Evolutionary conservation across 2,888 invertebrate species (phyloP).

Genomic region (Habrosyne pyritoides): DNA sequence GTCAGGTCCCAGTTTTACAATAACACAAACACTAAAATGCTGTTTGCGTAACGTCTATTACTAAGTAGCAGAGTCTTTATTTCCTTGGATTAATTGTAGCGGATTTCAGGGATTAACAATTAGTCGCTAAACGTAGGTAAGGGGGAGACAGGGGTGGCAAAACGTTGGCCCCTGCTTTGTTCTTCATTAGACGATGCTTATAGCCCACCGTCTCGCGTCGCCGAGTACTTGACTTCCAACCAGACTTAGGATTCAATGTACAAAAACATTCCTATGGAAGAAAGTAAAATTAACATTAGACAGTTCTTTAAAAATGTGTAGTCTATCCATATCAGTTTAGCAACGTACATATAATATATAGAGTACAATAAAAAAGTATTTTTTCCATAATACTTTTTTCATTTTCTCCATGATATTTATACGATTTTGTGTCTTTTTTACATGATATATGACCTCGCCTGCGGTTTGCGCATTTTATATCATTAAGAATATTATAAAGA

Average conservation of each 20-base stretch:
- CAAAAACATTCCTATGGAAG: slow-evolving; percentile 35
- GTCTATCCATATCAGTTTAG: too few species aligned
- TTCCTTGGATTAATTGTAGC: slow-evolving; percentile 21
- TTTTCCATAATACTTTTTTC: too few species aligned
- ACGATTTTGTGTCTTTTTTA: too few species aligned
- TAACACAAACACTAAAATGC: slow-evolving; percentile 26
- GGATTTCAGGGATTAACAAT: slow-evolving; percentile 46
- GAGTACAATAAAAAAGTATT: too few species aligned
- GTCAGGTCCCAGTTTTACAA: neutral
- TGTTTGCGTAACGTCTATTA: slow-evolving; percentile 3
- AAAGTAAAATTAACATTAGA: slow-evolving; percentile 28
- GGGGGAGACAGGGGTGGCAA: slow-evolving; percentile 45
- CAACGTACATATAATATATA: too few species aligned
- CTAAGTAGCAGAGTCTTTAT: slow-evolving; percentile 1
- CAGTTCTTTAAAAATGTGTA: slow-evolving; percentile 17
- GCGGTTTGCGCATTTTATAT: too few species aligned
- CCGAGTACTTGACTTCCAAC: slow-evolving; percentile 43
- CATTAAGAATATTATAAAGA: too few species aligned
- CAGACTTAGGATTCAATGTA: slow-evolving; percentile 44
- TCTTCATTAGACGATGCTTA: slow-evolving; percentile 70
- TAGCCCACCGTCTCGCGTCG: slow-evolving; percentile 40
- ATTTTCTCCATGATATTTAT: too few species aligned
- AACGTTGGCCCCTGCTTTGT: slow-evolving; percentile 58
- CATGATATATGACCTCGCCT: too few species aligned
- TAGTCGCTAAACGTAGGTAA: slow-evolving; percentile 51